Conservation (phyloP, 1,140 invertebrate species). For the Frieseomelitta varia region DNA sequence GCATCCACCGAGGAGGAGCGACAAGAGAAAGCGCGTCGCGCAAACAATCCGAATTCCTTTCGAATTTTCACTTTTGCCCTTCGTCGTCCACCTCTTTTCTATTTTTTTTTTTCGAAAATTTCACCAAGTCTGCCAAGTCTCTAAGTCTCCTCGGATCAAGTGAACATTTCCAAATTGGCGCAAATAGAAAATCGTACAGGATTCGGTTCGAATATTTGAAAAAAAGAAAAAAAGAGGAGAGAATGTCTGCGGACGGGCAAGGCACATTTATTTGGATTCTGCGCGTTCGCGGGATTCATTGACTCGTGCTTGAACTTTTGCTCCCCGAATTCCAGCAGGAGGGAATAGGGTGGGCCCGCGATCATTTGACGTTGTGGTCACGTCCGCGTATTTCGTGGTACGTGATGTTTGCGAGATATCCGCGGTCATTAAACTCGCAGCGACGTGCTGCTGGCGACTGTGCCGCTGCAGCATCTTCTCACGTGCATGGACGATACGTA, state of each 20-base stretch:
- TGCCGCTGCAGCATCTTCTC: neutral
- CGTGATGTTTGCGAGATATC: conserved; percentile 71
- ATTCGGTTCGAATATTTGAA: neutral
- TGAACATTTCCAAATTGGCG: neutral
- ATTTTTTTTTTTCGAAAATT: neutral
- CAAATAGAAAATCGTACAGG: neutral
- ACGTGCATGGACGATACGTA: neutral
- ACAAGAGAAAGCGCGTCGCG: conserved; percentile 36
- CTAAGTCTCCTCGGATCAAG: too few relatives aligned
- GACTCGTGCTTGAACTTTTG: conserved; percentile 43
- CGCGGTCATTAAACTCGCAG: conserved; percentile 70
- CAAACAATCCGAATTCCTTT: conserved; percentile 44
- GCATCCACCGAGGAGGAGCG: conserved; percentile 13
- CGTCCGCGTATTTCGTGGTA: conserved; percentile 71
- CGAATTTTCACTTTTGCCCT: too few relatives aligned
- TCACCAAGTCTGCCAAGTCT: too few relatives aligned
- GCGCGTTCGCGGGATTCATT: neutral
- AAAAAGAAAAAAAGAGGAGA: neutral
- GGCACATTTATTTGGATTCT: conserved; percentile 24
- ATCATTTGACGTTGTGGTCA: conserved; percentile 71
- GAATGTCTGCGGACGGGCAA: neutral
- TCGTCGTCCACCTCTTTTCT: too few relatives aligned
- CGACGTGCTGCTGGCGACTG: conserved; percentile 15
- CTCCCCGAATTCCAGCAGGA: conserved; percentile 32
- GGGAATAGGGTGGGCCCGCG: conserved; percentile 21